Conservation (phyloP, 2,888 invertebrate genomes). For the Axea sp. region DNA sequence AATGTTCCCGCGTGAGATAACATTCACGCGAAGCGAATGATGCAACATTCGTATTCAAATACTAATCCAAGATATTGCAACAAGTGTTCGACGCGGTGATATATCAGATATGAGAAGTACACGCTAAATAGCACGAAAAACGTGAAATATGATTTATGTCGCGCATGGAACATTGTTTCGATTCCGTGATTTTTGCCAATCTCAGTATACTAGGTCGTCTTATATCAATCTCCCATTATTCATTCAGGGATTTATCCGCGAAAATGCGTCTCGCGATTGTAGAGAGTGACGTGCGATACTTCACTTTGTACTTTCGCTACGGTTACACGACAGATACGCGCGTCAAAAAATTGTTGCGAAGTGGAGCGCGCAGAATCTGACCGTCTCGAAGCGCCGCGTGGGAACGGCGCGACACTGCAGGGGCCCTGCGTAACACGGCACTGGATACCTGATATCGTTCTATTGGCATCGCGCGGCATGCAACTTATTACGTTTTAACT, state of each 20-base stretch:
- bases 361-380: constrained; percentile 43
- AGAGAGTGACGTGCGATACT: constrained; percentile 33
- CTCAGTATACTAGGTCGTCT: not conserved
- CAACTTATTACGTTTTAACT: constrained; percentile 46
- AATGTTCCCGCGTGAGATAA: constrained; percentile 22
- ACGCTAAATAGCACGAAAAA: constrained; percentile 26
- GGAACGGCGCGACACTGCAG: constrained; percentile 52
- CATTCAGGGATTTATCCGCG: constrained; percentile 14
- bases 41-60: constrained; percentile 55
- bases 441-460: constrained; percentile 53
- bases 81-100: constrained; percentile 28
- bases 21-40: constrained; percentile 39
- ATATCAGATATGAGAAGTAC: constrained; percentile 21
- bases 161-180: constrained; percentile 7
- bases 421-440: constrained; percentile 56
- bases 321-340: constrained; percentile 31
- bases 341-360: constrained; percentile 36
- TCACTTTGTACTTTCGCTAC: constrained; percentile 54
- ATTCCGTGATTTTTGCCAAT: constrained; percentile 2
- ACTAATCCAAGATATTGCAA: constrained; percentile 21
- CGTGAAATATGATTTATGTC: constrained; percentile 27
- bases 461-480: constrained; percentile 32
- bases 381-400: constrained; percentile 43
- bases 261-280: constrained; percentile 37
- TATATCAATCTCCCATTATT: constrained; percentile 33